These are phyloP conservation scores for Heliconius melpomene DNA, from an alignment of 1,140 invertebrate species.

Conservation along the genomic window DNA sequence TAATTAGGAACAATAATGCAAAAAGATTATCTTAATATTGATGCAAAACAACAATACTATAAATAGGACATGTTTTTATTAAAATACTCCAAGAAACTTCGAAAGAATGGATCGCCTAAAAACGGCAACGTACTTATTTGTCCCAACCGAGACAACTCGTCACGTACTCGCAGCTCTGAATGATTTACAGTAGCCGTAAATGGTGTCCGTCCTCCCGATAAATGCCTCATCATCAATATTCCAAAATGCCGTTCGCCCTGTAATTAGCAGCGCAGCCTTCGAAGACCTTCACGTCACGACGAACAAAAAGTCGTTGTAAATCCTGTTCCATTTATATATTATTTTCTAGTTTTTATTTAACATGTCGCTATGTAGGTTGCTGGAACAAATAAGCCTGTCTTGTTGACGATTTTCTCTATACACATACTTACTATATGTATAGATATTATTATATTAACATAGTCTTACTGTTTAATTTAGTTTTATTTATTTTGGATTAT, in stretches of 20 bases:
- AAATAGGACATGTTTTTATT: slow-evolving; percentile 35
- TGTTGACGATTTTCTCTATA: not conserved
- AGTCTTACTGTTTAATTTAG: not conserved
- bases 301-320: slow-evolving; percentile 68
- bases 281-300: slow-evolving; percentile 68
- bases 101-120: slow-evolving; percentile 71
- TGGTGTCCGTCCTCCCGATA: slow-evolving; percentile 74
- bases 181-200: slow-evolving; percentile 78
- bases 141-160: slow-evolving; percentile 72
- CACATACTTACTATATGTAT: not conserved
- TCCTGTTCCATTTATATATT: slow-evolving; percentile 58
- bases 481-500: not conserved
- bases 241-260: slow-evolving; percentile 75
- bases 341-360: slow-evolving; percentile 33
- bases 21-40: not conserved
- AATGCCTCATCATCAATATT: slow-evolving; percentile 80
- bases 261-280: slow-evolving; percentile 77
- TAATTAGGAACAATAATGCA: slow-evolving; percentile 3
- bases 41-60: slow-evolving; percentile 19
- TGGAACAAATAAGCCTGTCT: slow-evolving; percentile 29
- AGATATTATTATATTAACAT: not conserved
- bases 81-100: slow-evolving; percentile 37
- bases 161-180: slow-evolving; percentile 70
- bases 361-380: slow-evolving; percentile 39
- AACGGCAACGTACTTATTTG: slow-evolving; percentile 74